Evolutionary conservation across 2,113 vertebrate species (phyloP).

Genomic region (Tonatia bakeri): DNA sequence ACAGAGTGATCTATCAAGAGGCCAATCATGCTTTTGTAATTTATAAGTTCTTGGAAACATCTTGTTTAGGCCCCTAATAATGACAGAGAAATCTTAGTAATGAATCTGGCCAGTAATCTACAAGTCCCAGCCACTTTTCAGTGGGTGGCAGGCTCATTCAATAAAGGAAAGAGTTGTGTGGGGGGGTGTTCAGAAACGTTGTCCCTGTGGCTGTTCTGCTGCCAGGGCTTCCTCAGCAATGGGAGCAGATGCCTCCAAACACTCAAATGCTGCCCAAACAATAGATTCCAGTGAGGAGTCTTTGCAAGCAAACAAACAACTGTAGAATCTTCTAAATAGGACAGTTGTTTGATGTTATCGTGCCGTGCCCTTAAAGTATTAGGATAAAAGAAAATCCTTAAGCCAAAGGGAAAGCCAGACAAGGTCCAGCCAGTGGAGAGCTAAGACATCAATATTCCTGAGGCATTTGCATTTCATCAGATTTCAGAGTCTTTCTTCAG

Average conservation of each 20-base stretch:
- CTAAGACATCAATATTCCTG: background rate
- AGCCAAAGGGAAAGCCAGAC: background rate
- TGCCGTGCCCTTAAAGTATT: background rate
- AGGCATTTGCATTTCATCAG: constrained; percentile 77
- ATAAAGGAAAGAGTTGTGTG: background rate
- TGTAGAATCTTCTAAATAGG: background rate
- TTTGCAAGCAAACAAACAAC: background rate
- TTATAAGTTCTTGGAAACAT: background rate
- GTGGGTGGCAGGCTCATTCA: background rate
- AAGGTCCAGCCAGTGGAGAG: background rate
- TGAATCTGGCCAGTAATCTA: background rate
- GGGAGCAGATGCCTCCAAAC: background rate
- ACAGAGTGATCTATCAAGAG: background rate
- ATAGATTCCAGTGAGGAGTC: background rate
- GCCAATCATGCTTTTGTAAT: background rate
- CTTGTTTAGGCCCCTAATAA: background rate
- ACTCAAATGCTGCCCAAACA: background rate
- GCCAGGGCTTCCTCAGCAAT: background rate
- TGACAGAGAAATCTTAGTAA: background rate
- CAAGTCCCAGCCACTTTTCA: background rate
- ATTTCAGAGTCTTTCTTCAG: constrained; percentile 80
- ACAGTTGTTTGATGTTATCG: background rate
- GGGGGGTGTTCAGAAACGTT: background rate
- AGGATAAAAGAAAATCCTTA: constrained; percentile 18
- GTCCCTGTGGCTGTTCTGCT: background rate